Evolutionary conservation across 2,797 vertebrate genomes (phyloP).

Genomic region (Bucorvus abyssinicus): DNA sequence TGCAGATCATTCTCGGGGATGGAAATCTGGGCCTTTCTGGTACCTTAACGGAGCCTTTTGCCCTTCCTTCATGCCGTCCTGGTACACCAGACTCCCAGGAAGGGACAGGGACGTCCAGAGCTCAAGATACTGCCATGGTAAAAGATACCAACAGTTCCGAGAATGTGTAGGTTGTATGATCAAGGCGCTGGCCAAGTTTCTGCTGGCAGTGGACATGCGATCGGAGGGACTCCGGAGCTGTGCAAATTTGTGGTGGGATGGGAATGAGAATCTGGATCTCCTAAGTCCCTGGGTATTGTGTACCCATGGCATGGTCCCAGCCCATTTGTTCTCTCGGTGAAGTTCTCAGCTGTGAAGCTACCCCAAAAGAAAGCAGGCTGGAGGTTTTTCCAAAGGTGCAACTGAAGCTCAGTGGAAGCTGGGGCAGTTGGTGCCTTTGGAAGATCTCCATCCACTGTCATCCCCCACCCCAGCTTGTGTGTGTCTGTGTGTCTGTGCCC

Average conservation of each 20-base stretch:
- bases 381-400: background rate
- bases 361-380: background rate
- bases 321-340: background rate
- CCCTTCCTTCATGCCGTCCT: no score
- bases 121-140: fast-evolving
- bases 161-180: fast-evolving
- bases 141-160: background rate
- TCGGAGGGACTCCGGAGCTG: background rate
- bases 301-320: background rate
- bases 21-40: background rate
- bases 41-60: fast-evolving
- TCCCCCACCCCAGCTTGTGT: background rate
- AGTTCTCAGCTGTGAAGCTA: background rate
- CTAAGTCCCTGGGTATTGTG: background rate
- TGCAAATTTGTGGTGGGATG: fast-evolving
- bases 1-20: background rate
- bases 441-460: background rate
- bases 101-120: background rate
- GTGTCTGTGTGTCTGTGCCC: background rate
- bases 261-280: background rate
- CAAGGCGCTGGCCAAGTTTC: background rate
- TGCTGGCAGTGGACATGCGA: background rate
- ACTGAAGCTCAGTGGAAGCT: background rate
- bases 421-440: background rate
- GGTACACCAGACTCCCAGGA: background rate